A percentile compares a stretch with the other conserved stretches of the same genome.
Evolutionary conservation across 2,113 vertebrate genomes (phyloP).

Genomic region (Heliornis fulica): DNA sequence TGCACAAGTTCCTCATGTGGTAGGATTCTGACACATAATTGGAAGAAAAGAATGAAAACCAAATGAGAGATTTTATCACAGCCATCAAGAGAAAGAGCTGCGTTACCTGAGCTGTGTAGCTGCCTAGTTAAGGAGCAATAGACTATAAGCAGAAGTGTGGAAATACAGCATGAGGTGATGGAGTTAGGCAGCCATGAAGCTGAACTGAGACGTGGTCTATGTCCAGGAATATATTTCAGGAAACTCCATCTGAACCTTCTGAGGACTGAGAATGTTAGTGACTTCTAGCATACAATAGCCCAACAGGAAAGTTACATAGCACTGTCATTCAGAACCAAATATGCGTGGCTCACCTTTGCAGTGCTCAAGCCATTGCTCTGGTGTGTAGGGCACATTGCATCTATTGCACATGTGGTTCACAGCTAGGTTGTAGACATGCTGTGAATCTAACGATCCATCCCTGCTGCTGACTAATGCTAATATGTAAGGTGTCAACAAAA

Average conservation of each 20-base stretch:
- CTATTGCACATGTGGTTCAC: neutral
- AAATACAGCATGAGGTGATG: neutral
- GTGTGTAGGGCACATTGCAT: neutral
- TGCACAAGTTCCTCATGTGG: neutral
- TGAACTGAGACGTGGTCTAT: neutral
- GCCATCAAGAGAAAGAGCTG: neutral
- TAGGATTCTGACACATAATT: neutral
- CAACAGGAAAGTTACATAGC: neutral
- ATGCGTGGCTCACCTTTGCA: neutral
- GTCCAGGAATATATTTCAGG: neutral
- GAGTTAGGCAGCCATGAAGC: neutral
- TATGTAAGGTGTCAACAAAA: neutral
- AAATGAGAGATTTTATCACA: neutral
- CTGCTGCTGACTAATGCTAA: neutral
- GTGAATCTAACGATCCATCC: neutral
- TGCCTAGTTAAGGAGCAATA: neutral
- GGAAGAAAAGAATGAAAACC: neutral
- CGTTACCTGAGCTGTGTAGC: neutral
- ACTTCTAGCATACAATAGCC: neutral
- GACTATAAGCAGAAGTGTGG: neutral
- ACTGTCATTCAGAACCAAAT: neutral
- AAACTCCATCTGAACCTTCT: neutral
- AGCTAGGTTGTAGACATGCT: neutral
- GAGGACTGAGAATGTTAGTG: neutral
- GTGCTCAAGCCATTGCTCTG: neutral